Percentiles rank a stretch among this genome's conserved stretches.
These are phyloP conservation scores for Drosophila sucinea DNA, from an alignment of 1,140 invertebrate genomes.

Conservation along the genomic window DNA sequence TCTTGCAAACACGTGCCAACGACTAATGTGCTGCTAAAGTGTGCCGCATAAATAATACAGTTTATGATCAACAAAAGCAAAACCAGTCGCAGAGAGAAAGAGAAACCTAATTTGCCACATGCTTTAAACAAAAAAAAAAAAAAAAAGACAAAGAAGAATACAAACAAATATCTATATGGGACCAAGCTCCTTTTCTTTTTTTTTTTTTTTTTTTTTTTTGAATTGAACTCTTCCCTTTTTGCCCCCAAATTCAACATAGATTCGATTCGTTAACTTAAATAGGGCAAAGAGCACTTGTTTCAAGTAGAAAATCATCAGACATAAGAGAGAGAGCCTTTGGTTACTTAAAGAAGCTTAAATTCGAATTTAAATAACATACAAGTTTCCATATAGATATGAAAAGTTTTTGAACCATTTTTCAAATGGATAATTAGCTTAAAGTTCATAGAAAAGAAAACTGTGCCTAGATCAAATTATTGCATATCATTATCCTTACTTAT, in stretches of 20 bases:
- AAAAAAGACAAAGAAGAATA: not conserved
- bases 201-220: not conserved
- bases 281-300: not conserved
- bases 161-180: not conserved
- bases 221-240: not conserved
- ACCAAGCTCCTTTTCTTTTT: not conserved
- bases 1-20: slow-evolving; percentile 54
- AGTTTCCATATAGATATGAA: no score
- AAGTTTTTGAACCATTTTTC: no score
- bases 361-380: not conserved
- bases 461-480: not conserved
- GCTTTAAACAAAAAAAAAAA: slow-evolving; percentile 11
- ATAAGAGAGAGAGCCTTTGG: not conserved
- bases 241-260: no score
- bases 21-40: slow-evolving; percentile 57
- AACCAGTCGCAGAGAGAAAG: not conserved
- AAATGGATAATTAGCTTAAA: no score
- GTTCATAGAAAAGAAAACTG: no score
- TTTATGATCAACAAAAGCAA: slow-evolving; percentile 39
- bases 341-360: slow-evolving; percentile 1
- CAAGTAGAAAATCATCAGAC: not conserved
- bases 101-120: slow-evolving; percentile 39
- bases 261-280: not conserved
- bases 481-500: not conserved
- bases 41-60: slow-evolving; percentile 66